Conservation (phyloP, 2,113 vertebrate genomes). For the Macaca fascicularis region DNA sequence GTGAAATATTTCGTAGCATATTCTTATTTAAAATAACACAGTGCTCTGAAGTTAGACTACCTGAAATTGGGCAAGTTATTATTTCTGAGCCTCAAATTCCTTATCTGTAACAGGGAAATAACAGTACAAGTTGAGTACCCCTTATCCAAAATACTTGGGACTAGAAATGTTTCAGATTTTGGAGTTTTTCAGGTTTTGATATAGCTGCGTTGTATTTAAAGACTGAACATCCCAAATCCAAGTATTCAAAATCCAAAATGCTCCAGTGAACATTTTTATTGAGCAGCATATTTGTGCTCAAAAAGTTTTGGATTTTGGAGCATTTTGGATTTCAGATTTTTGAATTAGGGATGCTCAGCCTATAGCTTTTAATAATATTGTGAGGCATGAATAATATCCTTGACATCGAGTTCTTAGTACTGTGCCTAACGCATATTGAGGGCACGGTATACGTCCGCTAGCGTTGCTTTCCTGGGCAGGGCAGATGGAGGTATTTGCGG, state of each 20-base stretch:
- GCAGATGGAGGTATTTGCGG: not conserved
- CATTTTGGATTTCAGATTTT: not conserved
- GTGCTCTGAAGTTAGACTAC: not conserved
- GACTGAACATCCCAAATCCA: not conserved
- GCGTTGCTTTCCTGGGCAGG: not conserved
- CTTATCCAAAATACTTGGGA: not conserved
- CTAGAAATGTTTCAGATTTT: not conserved
- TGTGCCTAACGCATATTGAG: not conserved
- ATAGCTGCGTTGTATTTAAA: not conserved
- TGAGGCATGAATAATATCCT: not conserved
- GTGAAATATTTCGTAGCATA: not conserved
- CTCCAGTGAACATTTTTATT: not conserved
- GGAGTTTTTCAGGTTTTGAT: not conserved
- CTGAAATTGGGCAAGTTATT: not conserved
- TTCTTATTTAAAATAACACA: conserved; percentile 5
- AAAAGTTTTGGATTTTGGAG: not conserved
- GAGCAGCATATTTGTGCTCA: not conserved
- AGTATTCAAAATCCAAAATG: not conserved
- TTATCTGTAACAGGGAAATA: not conserved
- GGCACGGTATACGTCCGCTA: fast-evolving
- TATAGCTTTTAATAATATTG: not conserved
- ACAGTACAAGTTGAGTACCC: not conserved
- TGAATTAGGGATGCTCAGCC: not conserved
- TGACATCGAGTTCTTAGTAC: not conserved
- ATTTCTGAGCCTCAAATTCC: not conserved